Evolutionary conservation across 2,113 vertebrate genomes (phyloP).

Genomic region (Pelmatolapia mariae): DNA sequence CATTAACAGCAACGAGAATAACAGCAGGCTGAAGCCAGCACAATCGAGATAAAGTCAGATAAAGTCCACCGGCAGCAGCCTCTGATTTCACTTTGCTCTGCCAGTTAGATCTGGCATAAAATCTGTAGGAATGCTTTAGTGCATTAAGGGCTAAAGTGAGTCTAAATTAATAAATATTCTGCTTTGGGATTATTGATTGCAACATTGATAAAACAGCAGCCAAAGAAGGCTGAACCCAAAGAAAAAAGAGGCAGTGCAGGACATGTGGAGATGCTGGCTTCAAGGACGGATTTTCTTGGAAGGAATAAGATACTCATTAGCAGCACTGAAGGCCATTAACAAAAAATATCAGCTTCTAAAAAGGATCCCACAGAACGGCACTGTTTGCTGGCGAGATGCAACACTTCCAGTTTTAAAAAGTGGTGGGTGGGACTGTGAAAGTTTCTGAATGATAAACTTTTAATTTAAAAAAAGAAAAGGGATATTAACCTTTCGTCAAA

Average conservation of each 20-base stretch:
- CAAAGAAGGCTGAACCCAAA: background rate
- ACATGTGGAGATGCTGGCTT: background rate
- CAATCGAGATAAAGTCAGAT: background rate
- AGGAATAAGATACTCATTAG: background rate
- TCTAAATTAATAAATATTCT: background rate
- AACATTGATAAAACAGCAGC: background rate
- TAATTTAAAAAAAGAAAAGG: background rate
- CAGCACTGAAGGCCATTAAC: background rate
- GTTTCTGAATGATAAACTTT: background rate
- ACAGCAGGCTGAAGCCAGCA: background rate
- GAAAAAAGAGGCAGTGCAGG: background rate
- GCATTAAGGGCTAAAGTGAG: background rate
- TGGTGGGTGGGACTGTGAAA: background rate
- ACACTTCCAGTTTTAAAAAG: background rate
- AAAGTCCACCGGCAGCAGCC: background rate
- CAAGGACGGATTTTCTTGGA: background rate
- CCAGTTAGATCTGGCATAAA: background rate
- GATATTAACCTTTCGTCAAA: background rate
- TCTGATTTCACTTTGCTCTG: background rate
- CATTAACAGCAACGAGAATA: background rate
- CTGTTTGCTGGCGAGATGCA: background rate
- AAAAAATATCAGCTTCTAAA: background rate
- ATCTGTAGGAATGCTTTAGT: background rate
- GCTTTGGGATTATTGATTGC: background rate
- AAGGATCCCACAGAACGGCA: rapidly evolving